Percentiles rank a stretch among this genome's conserved stretches.
Conservation (phyloP, 2,888 invertebrate genomes). For the Stomorhina lunata region DNA sequence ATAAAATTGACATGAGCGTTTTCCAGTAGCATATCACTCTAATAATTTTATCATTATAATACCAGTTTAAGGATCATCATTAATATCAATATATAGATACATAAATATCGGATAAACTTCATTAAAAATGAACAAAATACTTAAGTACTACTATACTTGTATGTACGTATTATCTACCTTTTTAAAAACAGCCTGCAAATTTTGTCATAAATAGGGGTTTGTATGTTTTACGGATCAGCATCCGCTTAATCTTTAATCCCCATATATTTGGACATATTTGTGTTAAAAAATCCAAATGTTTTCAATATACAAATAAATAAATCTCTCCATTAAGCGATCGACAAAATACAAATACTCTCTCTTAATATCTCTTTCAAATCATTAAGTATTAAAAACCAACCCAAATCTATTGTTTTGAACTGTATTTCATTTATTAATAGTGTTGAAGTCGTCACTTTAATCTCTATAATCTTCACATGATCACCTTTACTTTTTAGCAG, state of each 20-base stretch:
- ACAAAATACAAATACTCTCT: no score
- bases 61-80: conserved; percentile 35
- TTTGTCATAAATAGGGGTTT: conserved; percentile 46
- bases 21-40: conserved; percentile 32
- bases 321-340: conserved; percentile 53
- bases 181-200: conserved; percentile 7
- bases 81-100: conserved; percentile 1
- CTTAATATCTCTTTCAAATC: conserved; percentile 44
- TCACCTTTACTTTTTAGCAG: conserved; percentile 59
- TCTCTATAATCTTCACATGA: conserved; percentile 57
- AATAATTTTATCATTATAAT: conserved; percentile 24
- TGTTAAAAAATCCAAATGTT: conserved; percentile 37
- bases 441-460: conserved; percentile 52
- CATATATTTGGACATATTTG: conserved; percentile 65
- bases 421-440: background rate
- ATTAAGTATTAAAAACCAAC: conserved; percentile 38
- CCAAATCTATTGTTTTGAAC: background rate
- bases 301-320: conserved; percentile 47
- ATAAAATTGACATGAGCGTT: no score
- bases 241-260: conserved; percentile 62
- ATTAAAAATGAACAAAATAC: no score
- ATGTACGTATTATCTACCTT: background rate
- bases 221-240: conserved; percentile 61
- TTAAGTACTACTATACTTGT: no score
- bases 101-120: background rate